phyloP scores from a whole-genome alignment of 2,888 invertebrate species.

The Terebella lapidaria region DNA sequence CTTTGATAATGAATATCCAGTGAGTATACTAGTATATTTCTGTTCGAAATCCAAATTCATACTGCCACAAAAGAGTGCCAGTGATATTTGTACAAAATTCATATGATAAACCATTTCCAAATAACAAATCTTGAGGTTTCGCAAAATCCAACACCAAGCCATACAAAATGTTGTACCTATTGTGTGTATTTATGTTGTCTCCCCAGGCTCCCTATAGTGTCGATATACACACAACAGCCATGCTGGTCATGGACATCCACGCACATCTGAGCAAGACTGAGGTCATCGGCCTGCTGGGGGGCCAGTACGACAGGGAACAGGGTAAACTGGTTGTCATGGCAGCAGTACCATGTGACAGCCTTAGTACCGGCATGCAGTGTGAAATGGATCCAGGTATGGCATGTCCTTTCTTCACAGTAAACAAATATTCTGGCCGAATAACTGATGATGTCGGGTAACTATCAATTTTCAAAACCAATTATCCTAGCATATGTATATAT shows the following conservation, averaged over 20 bases:
- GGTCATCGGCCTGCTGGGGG: constrained; percentile 72
- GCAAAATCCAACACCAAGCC: no score
- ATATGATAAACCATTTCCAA: no score
- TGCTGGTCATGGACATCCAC: constrained; percentile 68
- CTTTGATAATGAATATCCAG: constrained; percentile 6
- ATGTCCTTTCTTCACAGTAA: no score
- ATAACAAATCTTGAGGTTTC: no score
- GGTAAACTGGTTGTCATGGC: constrained; percentile 55
- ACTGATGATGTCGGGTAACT: no score
- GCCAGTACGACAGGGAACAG: constrained; percentile 52
- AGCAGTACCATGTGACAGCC: constrained; percentile 65
- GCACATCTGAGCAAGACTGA: constrained; percentile 67
- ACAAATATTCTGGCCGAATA: no score
- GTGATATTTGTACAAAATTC: no score
- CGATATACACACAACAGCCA: constrained; percentile 60
- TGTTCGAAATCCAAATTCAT: no score
- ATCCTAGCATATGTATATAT: no score
- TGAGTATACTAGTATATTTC: constrained; percentile 8
- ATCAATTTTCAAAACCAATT: no score
- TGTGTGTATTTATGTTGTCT: not conserved
- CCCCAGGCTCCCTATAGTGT: constrained; percentile 64
- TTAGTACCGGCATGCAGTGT: constrained; percentile 66
- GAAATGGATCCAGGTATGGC: constrained; percentile 71
- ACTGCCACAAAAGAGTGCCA: no score
- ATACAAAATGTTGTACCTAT: not conserved